Evolutionary conservation across 2,888 invertebrate genomes (phyloP), one percentile per base, ranked within the genome.

Genomic region (Mactromeris polynyma): DNA sequence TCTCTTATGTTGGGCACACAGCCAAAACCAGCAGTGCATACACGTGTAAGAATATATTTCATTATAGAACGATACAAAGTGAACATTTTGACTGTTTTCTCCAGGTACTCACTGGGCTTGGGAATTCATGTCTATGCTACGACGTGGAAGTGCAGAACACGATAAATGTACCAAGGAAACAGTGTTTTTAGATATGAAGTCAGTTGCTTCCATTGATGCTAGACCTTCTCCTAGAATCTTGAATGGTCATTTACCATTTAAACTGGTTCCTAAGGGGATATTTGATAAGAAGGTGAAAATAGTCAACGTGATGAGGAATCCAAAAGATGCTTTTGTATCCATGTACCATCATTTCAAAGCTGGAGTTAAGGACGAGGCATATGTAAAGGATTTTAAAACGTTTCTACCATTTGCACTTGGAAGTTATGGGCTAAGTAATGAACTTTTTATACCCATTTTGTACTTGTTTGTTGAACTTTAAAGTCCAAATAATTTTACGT

Each of bases 91-190:
- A n/a, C n/a, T 73, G 17, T 73, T 33, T 73, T 9, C 26, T 33
- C 19, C 19, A 91, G 91, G 91, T 14, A 91, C 91, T 17, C 91
- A 91, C 79, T 91, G 91, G 91, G 81, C 79, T 2, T 89, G 89
- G 89, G 91, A 91, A 51, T 86, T 91, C 14, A 42, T 88, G n/a
- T 51, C 36, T 64, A 91, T 91, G 91, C 38, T 91, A 26, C 38
- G 36, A 40, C 87, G 86, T 36, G 91, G 89, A 0, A 81, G 38
- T 21, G 69, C 86, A 17, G 89, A 88, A 26, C 85, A 91, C 54
- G 86, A 89, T 3, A 85, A 38, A 17, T 36, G 26, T 11, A 38
- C 79, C 1, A 91, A 91, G 38, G 91, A 91, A 38, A 19, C 33
- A 4, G 73, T 51, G 21, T 89, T 91, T 58, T 79, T 91, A 2